Conservation (phyloP, 2,888 invertebrate species). For the Stratiomys singularior region DNA sequence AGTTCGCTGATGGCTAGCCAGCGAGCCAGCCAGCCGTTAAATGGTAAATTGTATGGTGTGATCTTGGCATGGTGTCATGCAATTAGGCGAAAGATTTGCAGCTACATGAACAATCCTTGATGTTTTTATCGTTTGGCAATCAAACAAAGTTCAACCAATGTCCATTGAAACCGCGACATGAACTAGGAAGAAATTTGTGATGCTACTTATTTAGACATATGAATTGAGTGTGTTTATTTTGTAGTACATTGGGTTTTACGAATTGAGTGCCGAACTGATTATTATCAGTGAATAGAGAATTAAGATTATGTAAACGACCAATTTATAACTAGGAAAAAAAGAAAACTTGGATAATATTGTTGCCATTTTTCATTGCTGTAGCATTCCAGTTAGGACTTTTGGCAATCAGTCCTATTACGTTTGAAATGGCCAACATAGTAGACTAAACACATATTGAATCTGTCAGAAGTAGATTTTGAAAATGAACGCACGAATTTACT, state of each 20-base stretch:
- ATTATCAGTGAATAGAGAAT: too few relatives aligned
- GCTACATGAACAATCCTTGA: slow-evolving; percentile 48
- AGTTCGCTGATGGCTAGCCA: background rate
- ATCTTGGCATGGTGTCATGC: slow-evolving; percentile 48
- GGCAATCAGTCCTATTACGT: too few relatives aligned
- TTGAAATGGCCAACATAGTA: too few relatives aligned
- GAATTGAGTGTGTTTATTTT: slow-evolving; percentile 15
- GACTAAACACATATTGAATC: too few relatives aligned
- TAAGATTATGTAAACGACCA: too few relatives aligned
- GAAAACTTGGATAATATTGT: too few relatives aligned
- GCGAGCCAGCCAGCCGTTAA: slow-evolving; percentile 7
- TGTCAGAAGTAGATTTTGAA: too few relatives aligned
- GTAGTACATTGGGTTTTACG: background rate
- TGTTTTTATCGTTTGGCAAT: slow-evolving; percentile 50
- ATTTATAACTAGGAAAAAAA: too few relatives aligned
- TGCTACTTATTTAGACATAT: slow-evolving; percentile 34
- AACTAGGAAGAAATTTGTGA: slow-evolving; percentile 26
- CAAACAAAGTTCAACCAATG: background rate
- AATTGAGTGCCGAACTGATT: background rate
- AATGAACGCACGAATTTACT: too few relatives aligned
- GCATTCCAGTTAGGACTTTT: too few relatives aligned
- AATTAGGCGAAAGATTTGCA: slow-evolving; percentile 52
- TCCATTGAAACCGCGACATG: background rate
- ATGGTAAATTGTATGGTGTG: slow-evolving; percentile 35
- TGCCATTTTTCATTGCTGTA: too few relatives aligned